Evolutionary conservation across 2,888 invertebrate genomes (phyloP).

Genomic region (Pyralis farinalis): DNA sequence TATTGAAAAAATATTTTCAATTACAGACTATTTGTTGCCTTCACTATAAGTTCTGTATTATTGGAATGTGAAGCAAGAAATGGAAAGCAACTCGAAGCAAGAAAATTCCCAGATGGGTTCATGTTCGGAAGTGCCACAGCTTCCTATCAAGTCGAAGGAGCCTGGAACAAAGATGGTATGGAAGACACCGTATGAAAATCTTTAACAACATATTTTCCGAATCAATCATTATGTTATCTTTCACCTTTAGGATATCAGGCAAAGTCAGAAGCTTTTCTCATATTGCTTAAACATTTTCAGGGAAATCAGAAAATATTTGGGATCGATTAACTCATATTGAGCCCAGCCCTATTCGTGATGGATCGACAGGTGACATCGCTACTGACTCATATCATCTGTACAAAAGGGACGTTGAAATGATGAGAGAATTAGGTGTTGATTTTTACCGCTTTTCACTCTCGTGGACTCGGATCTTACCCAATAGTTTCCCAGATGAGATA

Average conservation of each 20-base stretch:
- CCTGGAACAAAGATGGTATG: constrained; percentile 70
- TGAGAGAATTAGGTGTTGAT: constrained; percentile 56
- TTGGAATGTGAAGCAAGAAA: too few relatives aligned
- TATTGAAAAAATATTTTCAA: too few relatives aligned
- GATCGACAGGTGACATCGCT: constrained; percentile 72
- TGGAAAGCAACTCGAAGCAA: constrained; percentile 14
- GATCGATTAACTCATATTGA: constrained; percentile 32
- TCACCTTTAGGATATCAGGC: too few relatives aligned
- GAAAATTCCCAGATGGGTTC: constrained; percentile 38
- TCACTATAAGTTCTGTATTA: too few relatives aligned
- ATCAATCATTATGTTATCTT: too few relatives aligned
- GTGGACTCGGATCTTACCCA: constrained; percentile 82
- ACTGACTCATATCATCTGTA: constrained; percentile 80
- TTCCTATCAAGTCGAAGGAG: constrained; percentile 76
- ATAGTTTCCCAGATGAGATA: constrained; percentile 64
- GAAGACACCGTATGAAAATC: constrained; percentile 6
- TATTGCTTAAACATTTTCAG: constrained; percentile 14
- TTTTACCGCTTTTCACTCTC: constrained; percentile 79
- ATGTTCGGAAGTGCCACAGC: constrained; percentile 49
- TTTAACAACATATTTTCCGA: background rate
- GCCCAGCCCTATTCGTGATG: constrained; percentile 27
- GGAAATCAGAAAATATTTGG: constrained; percentile 39
- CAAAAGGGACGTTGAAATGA: constrained; percentile 66
- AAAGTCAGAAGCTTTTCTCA: too few relatives aligned
- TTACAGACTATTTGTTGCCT: too few relatives aligned